A percentile compares a stretch with the other conserved stretches of the same genome.
These are phyloP conservation scores for Spea hammondii DNA, from an alignment of 2,797 vertebrate genomes.

Conservation along the genomic window DNA sequence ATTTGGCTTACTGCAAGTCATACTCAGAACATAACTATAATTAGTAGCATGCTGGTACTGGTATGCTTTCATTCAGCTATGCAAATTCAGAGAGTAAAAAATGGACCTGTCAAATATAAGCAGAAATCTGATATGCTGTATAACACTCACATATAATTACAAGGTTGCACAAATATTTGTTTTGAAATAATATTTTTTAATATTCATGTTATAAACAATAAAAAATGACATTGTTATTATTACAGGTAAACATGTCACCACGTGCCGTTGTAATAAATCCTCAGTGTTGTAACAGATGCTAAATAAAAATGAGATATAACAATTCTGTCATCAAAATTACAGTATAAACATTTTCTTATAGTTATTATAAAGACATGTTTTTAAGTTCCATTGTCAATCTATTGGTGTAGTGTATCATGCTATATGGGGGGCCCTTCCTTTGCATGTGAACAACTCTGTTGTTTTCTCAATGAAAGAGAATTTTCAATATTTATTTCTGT, in stretches of 20 bases:
- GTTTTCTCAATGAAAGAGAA: too few relatives aligned
- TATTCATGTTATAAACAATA: conserved; percentile 3
- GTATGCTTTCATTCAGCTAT: conserved; percentile 23
- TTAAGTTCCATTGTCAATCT: too few relatives aligned
- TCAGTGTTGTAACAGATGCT: too few relatives aligned
- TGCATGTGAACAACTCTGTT: too few relatives aligned
- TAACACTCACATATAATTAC: neutral
- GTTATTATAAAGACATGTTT: too few relatives aligned
- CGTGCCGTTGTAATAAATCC: too few relatives aligned
- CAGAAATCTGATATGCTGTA: neutral
- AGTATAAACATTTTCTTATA: too few relatives aligned
- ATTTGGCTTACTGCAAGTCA: conserved; percentile 39
- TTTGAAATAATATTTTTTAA: conserved; percentile 1
- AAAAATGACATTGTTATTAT: neutral
- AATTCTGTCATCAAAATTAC: too few relatives aligned
- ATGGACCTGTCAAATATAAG: conserved; percentile 13
- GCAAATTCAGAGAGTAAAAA: neutral
- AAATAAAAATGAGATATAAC: too few relatives aligned
- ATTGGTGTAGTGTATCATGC: too few relatives aligned
- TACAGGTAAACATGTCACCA: neutral
- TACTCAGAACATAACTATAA: conserved; percentile 41
- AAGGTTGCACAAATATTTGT: conserved; percentile 14
- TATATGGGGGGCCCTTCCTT: too few relatives aligned
- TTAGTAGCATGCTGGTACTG: conserved; percentile 20
- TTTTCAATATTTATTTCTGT: too few relatives aligned